Base-by-base conservation (phyloP, 2,888 invertebrate genomes). In the Onchidella celtica region DNA sequence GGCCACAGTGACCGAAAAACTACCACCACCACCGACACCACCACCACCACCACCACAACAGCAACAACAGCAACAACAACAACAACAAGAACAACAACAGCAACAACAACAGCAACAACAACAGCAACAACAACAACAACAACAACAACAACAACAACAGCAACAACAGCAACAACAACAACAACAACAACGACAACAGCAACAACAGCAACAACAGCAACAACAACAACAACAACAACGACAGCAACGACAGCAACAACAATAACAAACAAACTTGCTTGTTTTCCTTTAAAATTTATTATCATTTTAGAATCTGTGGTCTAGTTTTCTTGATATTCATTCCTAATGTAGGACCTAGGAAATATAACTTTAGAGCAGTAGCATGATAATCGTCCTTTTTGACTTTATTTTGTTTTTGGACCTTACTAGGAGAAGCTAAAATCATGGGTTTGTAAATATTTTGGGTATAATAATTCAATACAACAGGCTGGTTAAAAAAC, bases 101-200 rank as follows among this genome's bases (percentile, higher is more conserved):
- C 61, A 61, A 27, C n/a, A 14, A n/a, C 27, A 24, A n/a, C 61
- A 61, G 61, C 61, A 61, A n/a, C 61, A 61, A n/a, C 6, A 61
- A n/a, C n/a, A 61, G 61, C 61, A 61, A n/a, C 61, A 61, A n/a
- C 61, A 61, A n/a, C 61, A 61, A n/a, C 61, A 61, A n/a, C 61
- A 61, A 4, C 61, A 61, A n/a, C 61, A 61, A n/a, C 61, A 61
- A 27, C 61, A 61, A 27, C 61, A 61, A 27, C 61, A 61, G n/a
- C 61, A 61, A 27, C 61, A 61, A 27, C 61, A 61, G n/a, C 61
- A 61, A 27, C 61, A 61, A 27, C 61, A 61, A 27, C 61, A 61
- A 27, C 61, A 61, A 27, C 61, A 61, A 27, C 61, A 61, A 27
- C 61, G 27, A 27, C 61, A 61, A 27, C 61, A 61, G n/a, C 61